Conservation (phyloP, 2,888 invertebrate genomes). For the Penaeus monodon region DNA sequence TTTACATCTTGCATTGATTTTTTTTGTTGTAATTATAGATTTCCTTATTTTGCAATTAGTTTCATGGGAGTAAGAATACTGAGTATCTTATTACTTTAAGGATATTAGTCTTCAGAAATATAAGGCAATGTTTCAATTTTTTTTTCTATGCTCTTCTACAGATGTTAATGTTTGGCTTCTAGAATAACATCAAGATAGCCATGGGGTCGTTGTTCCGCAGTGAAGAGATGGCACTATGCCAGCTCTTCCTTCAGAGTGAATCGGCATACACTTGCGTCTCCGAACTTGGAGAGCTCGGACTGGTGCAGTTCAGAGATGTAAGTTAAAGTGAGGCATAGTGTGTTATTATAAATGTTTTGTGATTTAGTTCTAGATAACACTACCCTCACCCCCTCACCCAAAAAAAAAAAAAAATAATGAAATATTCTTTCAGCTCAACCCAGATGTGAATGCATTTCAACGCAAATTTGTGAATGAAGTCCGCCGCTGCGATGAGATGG, state of each 20-base stretch:
- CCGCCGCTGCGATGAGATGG: conserved; percentile 98
- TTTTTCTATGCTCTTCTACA: too few species aligned
- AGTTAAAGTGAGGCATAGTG: conserved; percentile 66
- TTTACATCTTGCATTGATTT: too few species aligned
- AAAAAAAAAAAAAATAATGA: neutral
- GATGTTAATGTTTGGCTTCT: too few species aligned
- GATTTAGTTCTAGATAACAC: neutral
- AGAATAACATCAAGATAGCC: conserved; percentile 9
- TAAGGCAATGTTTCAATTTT: too few species aligned
- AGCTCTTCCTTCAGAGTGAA: conserved; percentile 97
- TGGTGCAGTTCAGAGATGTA: conserved; percentile 95
- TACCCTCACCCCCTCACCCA: too few species aligned
- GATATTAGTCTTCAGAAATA: too few species aligned
- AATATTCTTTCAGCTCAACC: conserved; percentile 82
- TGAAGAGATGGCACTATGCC: conserved; percentile 98
- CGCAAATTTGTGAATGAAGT: conserved; percentile 98
- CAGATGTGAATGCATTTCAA: conserved; percentile 98
- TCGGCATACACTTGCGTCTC: conserved; percentile 98
- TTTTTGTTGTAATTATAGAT: too few species aligned
- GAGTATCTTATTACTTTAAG: too few species aligned
- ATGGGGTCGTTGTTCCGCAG: conserved; percentile 96
- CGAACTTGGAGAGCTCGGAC: conserved; percentile 95
- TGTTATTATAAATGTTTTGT: conserved; percentile 51
- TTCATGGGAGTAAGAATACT: neutral
- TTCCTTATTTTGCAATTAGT: neutral